Percentiles rank a stretch among this genome's conserved stretches.
Conservation (phyloP, 1,140 invertebrate genomes). For the Trissolcus basalis region DNA sequence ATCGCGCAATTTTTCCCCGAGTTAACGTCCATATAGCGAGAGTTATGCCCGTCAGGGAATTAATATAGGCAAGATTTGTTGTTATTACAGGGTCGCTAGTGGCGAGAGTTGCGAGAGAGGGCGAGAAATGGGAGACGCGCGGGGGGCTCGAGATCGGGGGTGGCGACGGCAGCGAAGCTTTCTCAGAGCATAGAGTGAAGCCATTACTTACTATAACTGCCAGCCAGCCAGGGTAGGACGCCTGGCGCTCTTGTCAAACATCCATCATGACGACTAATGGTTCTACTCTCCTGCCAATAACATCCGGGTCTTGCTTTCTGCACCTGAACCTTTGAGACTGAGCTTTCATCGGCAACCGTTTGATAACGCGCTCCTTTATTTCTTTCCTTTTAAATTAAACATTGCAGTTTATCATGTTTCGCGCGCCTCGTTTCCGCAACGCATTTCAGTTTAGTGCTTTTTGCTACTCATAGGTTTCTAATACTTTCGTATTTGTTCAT, state of each 20-base stretch:
- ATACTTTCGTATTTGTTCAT: too few relatives aligned
- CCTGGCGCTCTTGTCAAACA: constrained; percentile 73
- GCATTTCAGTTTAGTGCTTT: constrained; percentile 3
- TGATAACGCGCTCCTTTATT: constrained; percentile 37
- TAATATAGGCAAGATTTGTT: constrained; percentile 76
- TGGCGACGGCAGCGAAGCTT: constrained; percentile 65
- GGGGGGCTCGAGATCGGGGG: constrained; percentile 39
- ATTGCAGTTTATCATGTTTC: constrained; percentile 42
- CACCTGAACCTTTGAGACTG: constrained; percentile 58
- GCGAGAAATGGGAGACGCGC: constrained; percentile 48
- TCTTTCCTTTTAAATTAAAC: constrained; percentile 50
- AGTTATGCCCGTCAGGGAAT: constrained; percentile 75
- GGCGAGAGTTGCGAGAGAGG: constrained; percentile 54
- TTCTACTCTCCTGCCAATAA: constrained; percentile 75
- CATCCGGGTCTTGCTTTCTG: constrained; percentile 61
- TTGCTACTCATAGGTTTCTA: too few relatives aligned
- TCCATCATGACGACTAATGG: constrained; percentile 76
- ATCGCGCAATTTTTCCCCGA: constrained; percentile 68
- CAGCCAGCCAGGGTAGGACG: constrained; percentile 69
- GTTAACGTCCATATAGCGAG: constrained; percentile 63
- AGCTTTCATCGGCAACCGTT: constrained; percentile 53
- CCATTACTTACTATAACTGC: constrained; percentile 77
- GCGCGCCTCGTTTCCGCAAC: constrained; percentile 24
- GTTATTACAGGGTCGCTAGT: constrained; percentile 70
- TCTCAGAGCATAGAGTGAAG: constrained; percentile 73